These are phyloP conservation scores for Gymnobelideus leadbeateri DNA, from an alignment of 2,113 vertebrate species.

Conservation along the genomic window DNA sequence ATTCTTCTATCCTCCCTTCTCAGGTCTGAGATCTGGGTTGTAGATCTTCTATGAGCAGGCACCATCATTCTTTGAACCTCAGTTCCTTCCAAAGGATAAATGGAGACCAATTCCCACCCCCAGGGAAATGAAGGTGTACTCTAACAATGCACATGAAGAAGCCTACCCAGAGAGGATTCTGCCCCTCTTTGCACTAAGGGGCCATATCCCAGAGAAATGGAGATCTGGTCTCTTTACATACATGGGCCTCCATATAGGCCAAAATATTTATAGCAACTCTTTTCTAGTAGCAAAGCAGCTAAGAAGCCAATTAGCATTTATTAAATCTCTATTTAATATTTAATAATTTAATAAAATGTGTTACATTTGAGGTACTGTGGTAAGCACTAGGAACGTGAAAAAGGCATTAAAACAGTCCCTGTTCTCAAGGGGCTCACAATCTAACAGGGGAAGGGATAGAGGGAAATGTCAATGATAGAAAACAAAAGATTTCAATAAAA, in stretches of 20 bases:
- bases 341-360: not conserved
- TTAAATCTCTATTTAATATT: not conserved
- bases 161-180: not conserved
- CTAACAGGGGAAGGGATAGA: not conserved
- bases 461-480: not conserved
- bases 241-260: not conserved
- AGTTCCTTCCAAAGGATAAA: not conserved
- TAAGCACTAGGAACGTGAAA: not conserved
- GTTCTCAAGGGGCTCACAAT: not conserved
- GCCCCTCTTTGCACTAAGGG: not conserved
- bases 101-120: not conserved
- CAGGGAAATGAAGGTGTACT: not conserved
- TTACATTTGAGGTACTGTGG: not conserved
- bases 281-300: not conserved
- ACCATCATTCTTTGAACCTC: not conserved
- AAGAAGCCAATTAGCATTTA: not conserved
- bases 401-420: not conserved
- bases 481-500: not conserved
- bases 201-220: not conserved
- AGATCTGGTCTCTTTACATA: not conserved
- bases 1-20: not conserved
- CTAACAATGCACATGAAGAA: not conserved
- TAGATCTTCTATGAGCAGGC: not conserved
- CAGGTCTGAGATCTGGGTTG: not conserved
- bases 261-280: not conserved